Conservation (phyloP, 2,888 invertebrate genomes). For the Tiliacea citrago region DNA sequence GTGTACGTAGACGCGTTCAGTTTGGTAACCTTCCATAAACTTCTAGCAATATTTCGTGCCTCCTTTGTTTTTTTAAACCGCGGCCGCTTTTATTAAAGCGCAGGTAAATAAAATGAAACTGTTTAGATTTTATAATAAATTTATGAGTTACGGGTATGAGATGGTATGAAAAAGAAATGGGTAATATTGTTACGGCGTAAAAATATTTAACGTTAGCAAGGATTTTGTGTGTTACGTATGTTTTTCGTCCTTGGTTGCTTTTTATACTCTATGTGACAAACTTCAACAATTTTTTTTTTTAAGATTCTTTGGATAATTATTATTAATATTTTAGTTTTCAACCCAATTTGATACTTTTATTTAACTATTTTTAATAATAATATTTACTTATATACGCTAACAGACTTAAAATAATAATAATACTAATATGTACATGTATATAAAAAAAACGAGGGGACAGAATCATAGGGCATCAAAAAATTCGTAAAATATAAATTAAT, state of each 20-base stretch:
- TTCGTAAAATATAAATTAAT: too few species aligned
- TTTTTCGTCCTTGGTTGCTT: background rate
- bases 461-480: too few species aligned
- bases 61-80: conserved; percentile 44
- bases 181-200: conserved; percentile 32
- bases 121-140: conserved; percentile 51
- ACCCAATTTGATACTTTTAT: too few species aligned
- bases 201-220: conserved; percentile 17
- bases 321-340: too few species aligned
- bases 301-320: too few species aligned
- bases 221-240: conserved; percentile 6
- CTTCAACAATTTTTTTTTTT: background rate
- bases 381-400: too few species aligned
- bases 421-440: too few species aligned
- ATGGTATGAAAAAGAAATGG: conserved; percentile 25
- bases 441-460: too few species aligned
- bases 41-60: conserved; percentile 3
- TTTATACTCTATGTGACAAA: background rate
- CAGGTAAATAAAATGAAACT: conserved; percentile 30
- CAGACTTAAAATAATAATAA: too few species aligned
- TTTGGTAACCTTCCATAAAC: conserved; percentile 4
- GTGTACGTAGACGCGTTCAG: background rate
- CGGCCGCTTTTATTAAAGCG: conserved; percentile 34
- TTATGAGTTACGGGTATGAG: conserved; percentile 43
- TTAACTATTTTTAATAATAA: too few species aligned